Evolutionary conservation across 1,140 invertebrate species (phyloP).

Genomic region (Yoshiicerus persimilis): DNA sequence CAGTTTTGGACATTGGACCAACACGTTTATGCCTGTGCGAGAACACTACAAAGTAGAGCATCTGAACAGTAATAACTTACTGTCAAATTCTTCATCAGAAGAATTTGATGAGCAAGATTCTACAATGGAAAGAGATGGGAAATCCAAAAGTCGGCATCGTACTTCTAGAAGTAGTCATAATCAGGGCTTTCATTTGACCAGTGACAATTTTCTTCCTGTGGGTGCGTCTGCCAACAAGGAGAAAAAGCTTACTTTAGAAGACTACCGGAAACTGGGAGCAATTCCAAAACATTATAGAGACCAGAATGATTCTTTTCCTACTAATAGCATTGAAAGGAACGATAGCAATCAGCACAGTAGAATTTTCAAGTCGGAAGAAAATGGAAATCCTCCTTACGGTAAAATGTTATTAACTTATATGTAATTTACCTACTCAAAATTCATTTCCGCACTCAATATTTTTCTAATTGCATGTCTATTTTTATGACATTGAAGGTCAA

Average conservation of each 20-base stretch:
- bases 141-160: not conserved
- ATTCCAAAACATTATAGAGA: conserved; percentile 42
- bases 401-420: not conserved
- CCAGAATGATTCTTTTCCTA: not conserved
- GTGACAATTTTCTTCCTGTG: not conserved
- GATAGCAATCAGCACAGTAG: not conserved
- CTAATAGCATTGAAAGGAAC: not conserved
- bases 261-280: conserved; percentile 42
- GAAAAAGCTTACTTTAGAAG: conserved; percentile 37
- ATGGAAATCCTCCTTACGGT: not conserved
- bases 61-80: not conserved
- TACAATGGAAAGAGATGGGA: not conserved
- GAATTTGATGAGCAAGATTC: not conserved
- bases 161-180: not conserved
- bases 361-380: not conserved
- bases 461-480: not conserved
- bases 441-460: not conserved
- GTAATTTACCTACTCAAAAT: not conserved
- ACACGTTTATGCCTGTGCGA: conserved; percentile 39
- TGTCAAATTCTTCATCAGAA: not conserved
- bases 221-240: not conserved
- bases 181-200: not conserved
- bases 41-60: not conserved
- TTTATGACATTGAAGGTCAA: not conserved
- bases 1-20: conserved; percentile 16